Evolutionary conservation across 2,888 invertebrate genomes (phyloP), one percentile per base, ranked within the genome.

Genomic region (Mythimna loreyi): DNA sequence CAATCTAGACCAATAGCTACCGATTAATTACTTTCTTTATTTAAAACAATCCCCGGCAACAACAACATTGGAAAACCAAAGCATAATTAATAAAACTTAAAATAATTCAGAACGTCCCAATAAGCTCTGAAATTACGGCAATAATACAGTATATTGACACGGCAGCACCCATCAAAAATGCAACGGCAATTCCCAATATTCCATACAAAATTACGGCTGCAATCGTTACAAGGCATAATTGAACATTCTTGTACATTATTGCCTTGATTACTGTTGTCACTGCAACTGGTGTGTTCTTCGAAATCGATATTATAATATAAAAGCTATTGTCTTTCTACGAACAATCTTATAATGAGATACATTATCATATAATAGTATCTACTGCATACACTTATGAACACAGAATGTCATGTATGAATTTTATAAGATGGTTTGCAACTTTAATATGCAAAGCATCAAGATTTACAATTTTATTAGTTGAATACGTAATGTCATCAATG

Each of bases 321-420:
- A 56, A 55, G 47, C 40, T 50, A 64, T 64, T 70, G 82, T 66
- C 58, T 67, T 74, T 65, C 63, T 57, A 70, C 59, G 68, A 73
- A 72, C 66, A 62, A 45, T 73, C 59, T 69, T 57, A 55, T 55
- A 40, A 60, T 83, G 76, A 81, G 50, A 76, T 67, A 77, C 56
- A 75, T 82, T 73, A 74, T 53, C 75, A 79, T 75, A 73, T 68
- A 71, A 73, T 70, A 53, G 67, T 60, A 25, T 36, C 47, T 47
- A 59, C 25, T 66, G 33, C 78, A 81, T 36, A 68, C 61, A 43
- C 58, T 33, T 43, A 21, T 66, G 65, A 69, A 53, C 69, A 80
- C 74, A 81, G 72, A 77, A 67, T 47, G 65, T 63, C 57, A 67
- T 78, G 66, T 71, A 76, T 76, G 40, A 40, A 40, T 71, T 72